Conservation (phyloP, 2,888 invertebrate species). For the Drosophila lacicola region DNA sequence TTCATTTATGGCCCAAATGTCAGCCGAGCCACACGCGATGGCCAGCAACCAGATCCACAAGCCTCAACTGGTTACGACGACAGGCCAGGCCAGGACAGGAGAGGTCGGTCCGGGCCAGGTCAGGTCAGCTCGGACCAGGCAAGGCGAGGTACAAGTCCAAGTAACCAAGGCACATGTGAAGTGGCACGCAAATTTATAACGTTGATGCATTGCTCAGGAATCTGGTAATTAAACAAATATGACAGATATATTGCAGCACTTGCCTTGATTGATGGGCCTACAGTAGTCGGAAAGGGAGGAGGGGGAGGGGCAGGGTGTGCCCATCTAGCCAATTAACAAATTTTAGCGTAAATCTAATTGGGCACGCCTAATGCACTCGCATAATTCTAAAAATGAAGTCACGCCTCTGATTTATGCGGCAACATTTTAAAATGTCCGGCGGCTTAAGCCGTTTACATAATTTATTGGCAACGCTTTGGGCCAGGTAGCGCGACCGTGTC, state of each 20-base stretch:
- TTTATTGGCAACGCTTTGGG: slow-evolving; percentile 62
- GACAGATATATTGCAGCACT: slow-evolving; percentile 81
- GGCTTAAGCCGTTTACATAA: slow-evolving; percentile 79
- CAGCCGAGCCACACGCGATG: slow-evolving; percentile 51
- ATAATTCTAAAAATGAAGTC: slow-evolving; percentile 44
- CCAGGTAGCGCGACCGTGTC: slow-evolving; percentile 17
- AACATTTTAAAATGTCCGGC: slow-evolving; percentile 49
- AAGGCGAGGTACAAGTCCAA: neutral
- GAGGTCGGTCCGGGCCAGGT: neutral
- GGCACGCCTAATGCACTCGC: slow-evolving; percentile 45
- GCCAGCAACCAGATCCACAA: slow-evolving; percentile 1
- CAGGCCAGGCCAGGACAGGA: neutral
- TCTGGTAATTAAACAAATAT: slow-evolving; percentile 81
- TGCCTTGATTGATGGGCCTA: slow-evolving; percentile 51
- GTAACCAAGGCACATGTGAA: slow-evolving; percentile 13
- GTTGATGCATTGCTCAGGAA: slow-evolving; percentile 82
- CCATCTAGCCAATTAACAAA: slow-evolving; percentile 42
- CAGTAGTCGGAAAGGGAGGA: neutral
- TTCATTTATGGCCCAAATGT: slow-evolving; percentile 65
- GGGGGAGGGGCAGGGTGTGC: neutral
- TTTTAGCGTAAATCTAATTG: slow-evolving; percentile 48
- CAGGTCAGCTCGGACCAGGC: neutral
- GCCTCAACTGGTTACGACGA: neutral
- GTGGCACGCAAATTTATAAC: slow-evolving; percentile 57
- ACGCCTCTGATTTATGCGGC: slow-evolving; percentile 67